Base-by-base conservation (phyloP, 2,888 invertebrate genomes). In the Sarcophaga variegata region DNA sequence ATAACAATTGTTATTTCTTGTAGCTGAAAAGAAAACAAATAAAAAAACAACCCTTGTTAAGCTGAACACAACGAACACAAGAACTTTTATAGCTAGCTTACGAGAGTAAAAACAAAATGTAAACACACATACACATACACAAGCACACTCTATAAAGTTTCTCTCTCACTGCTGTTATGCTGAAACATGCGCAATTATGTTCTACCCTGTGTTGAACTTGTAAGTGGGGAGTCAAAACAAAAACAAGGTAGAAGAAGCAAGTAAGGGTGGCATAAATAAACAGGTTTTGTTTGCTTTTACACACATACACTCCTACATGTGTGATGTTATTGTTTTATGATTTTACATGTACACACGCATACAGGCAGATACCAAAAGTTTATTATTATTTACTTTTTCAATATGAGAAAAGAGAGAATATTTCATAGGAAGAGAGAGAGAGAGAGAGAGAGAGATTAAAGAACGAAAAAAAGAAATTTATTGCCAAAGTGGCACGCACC, bases 401-500 rank as follows among this genome's bases (percentile, higher is more conserved):
- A 64, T 22, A 27, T 62, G 27, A 45, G 17, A 22, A 25, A 64
- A 14, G 60, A 66, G 82, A 63, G 64, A 45, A 49, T 60, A 37
- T 17, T 64, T 37, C 37, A 60, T 67, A n/a, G 37, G 22, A 22
- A 25, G 59, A 10, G 47, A 66, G 82, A 83, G 72, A 54, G 47
- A 66, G 82, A 83, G 72, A 54, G 64, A 54, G 66, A 54, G 5
- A 49, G 49, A 62, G 47, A 62, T 11, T 14, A 49, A 49, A 74
- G 11, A 66, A 63, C 10, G 37, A 54, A 25, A 4, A 4, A 37
- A 12, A 22, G 22, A 59, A 60, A 70, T 45, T 62, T 70, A 37
- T 79, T 81, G 86, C 75, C 69, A 81, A 67, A 71, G 79, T 84
- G 87, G 75, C 83, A 87, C 78, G 81, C 71, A 87, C 84, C 83